Conservation (phyloP, 2,797 vertebrate species). For the Adelosebastes latens region DNA sequence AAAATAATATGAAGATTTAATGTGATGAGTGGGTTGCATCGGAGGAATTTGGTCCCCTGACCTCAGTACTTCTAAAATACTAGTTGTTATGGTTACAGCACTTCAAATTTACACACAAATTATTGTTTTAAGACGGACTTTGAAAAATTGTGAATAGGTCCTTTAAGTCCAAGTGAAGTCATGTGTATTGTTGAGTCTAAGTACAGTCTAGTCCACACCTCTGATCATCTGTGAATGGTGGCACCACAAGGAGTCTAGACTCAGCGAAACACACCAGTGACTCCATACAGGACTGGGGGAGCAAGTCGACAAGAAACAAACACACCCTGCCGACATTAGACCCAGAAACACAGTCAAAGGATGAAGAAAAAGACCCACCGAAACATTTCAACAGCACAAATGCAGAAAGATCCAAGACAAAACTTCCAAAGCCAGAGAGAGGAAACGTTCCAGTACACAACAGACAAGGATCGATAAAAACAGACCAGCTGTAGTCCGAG, state of each 20-base stretch:
- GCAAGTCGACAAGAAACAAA: constrained; percentile 43
- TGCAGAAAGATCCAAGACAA: constrained; percentile 63
- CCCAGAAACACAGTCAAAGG: constrained; percentile 52
- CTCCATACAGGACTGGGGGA: constrained; percentile 28
- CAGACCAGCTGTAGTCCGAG: constrained; percentile 60
- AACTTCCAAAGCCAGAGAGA: constrained; percentile 53
- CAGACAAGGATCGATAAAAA: constrained; percentile 50
- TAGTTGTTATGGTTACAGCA: neutral
- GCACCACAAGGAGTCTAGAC: constrained; percentile 5
- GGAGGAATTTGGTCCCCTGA: neutral
- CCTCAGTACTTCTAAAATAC: neutral
- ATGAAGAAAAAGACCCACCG: constrained; percentile 37
- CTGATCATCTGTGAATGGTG: constrained; percentile 27
- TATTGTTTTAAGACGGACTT: neutral
- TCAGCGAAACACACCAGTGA: constrained; percentile 30
- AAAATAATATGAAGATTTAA: no score
- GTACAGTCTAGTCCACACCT: constrained; percentile 28
- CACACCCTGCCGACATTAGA: constrained; percentile 36
- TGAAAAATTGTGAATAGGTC: neutral
- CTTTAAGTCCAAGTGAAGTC: neutral
- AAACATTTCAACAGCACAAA: constrained; percentile 64
- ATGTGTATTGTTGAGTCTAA: neutral
- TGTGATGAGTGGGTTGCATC: neutral
- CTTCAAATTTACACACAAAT: neutral
- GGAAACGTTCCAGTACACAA: constrained; percentile 53